Evolutionary conservation across 2,888 invertebrate species (phyloP).

Genomic region (Syritta pipiens): DNA sequence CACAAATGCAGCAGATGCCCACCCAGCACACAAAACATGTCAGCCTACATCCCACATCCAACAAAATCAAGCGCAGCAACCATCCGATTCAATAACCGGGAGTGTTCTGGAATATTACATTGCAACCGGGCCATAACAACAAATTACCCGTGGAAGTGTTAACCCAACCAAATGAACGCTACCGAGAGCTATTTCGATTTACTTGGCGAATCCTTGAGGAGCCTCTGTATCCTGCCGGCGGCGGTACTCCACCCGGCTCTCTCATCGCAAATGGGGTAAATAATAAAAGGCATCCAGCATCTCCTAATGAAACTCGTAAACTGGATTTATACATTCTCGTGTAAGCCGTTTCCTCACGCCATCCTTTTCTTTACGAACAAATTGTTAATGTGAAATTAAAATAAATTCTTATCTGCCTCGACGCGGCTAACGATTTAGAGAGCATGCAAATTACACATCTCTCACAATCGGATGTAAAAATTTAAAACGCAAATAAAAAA

Average conservation of each 20-base stretch:
- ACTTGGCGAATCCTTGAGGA: not conserved
- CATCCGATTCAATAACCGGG: not conserved
- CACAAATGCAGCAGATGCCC: not conserved
- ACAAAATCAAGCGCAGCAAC: not conserved
- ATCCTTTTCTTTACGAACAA: slow-evolving; percentile 20
- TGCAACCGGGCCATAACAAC: slow-evolving; percentile 15
- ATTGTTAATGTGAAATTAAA: slow-evolving; percentile 40
- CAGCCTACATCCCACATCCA: not conserved
- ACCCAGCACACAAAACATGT: not conserved
- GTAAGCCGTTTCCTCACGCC: not conserved
- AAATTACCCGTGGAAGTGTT: slow-evolving; percentile 20
- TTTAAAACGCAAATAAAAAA: slow-evolving; percentile 12
- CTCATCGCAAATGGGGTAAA: slow-evolving; percentile 2
- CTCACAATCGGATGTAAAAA: not conserved
- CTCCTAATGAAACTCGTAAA: slow-evolving; percentile 29
- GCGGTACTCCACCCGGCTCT: too few species aligned
- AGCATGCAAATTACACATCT: not conserved
- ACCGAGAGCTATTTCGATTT: slow-evolving; percentile 8
- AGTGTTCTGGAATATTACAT: slow-evolving; percentile 3
- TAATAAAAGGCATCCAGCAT: slow-evolving; percentile 12
- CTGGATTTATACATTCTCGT: slow-evolving; percentile 3
- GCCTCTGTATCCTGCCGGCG: too few species aligned
- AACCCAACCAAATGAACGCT: slow-evolving; percentile 20
- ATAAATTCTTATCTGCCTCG: slow-evolving; percentile 39
- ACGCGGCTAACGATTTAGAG: slow-evolving; percentile 16